Conservation (phyloP, 2,113 vertebrate genomes). For the Zingel zingel region DNA sequence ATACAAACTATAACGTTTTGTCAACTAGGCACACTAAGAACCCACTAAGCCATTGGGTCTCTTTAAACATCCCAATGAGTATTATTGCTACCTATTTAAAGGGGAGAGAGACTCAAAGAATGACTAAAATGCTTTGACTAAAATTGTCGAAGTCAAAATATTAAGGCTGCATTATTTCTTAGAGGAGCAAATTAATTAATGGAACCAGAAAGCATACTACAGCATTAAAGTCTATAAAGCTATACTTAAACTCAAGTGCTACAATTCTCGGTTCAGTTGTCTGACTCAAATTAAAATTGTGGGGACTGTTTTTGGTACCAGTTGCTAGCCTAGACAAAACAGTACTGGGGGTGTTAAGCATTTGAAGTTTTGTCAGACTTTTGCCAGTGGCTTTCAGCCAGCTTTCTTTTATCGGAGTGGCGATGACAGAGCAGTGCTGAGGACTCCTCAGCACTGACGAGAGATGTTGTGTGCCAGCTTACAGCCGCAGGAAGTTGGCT, state of each 20-base stretch:
- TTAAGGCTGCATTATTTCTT: not conserved
- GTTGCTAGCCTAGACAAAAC: not conserved
- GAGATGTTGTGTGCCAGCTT: constrained; percentile 45
- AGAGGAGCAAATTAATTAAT: not conserved
- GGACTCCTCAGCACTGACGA: constrained; percentile 29
- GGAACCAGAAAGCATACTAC: not conserved
- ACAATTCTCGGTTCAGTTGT: not conserved
- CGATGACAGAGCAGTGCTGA: constrained; percentile 39
- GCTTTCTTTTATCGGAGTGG: constrained; percentile 21
- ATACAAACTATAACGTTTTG: not conserved
- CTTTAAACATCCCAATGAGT: not conserved
- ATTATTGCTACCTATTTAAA: not conserved
- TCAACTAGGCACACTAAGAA: not conserved
- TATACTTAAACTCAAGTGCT: not conserved
- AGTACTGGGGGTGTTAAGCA: constrained; percentile 6
- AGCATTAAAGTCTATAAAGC: not conserved
- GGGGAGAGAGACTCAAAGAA: not conserved
- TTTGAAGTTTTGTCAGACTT: constrained; percentile 22
- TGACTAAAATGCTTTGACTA: no score
- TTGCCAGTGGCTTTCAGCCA: constrained; percentile 7
- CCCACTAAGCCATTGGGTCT: not conserved
- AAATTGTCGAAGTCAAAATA: not conserved
- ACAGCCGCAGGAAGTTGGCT: constrained; percentile 41
- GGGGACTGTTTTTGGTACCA: not conserved
- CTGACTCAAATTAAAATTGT: not conserved